Conservation (phyloP, 2,888 invertebrate species). For the Minunthozetes semirufus region DNA sequence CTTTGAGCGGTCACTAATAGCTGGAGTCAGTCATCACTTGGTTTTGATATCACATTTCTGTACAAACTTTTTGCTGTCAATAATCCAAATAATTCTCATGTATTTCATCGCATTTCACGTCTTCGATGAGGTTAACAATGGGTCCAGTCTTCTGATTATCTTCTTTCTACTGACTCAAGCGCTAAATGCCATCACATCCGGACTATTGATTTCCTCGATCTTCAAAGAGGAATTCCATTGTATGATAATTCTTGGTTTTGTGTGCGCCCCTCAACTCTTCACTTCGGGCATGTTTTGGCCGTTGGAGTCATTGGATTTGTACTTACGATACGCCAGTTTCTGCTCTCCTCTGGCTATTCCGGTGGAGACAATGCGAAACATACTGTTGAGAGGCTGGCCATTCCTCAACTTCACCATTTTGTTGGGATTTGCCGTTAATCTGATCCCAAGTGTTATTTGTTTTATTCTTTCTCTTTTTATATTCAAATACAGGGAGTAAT, state of each 20-base stretch:
- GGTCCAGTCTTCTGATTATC: not conserved
- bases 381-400: not conserved
- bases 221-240: conserved; percentile 25
- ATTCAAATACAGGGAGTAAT: conserved; percentile 1
- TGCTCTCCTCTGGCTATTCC: not conserved
- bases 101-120: conserved; percentile 16
- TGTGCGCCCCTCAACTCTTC: conserved; percentile 32
- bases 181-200: conserved; percentile 26
- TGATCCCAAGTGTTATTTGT: not conserved
- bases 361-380: not conserved
- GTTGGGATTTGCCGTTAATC: not conserved
- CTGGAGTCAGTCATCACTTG: conserved; percentile 33
- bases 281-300: conserved; percentile 84
- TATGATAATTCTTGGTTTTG: conserved; percentile 30
- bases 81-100: conserved; percentile 19
- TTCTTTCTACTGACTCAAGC: not conserved
- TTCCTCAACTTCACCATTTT: not conserved
- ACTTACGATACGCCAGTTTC: not conserved
- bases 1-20: conserved; percentile 32
- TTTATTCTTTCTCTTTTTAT: not conserved
- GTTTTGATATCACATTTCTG: conserved; percentile 32
- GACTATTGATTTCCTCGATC: conserved; percentile 27
- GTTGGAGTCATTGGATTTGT: conserved; percentile 79
- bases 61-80: conserved; percentile 31
- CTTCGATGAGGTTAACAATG: conserved; percentile 26